Evolutionary conservation across 2,888 invertebrate species (phyloP).

Genomic region (Melitaea athalia): DNA sequence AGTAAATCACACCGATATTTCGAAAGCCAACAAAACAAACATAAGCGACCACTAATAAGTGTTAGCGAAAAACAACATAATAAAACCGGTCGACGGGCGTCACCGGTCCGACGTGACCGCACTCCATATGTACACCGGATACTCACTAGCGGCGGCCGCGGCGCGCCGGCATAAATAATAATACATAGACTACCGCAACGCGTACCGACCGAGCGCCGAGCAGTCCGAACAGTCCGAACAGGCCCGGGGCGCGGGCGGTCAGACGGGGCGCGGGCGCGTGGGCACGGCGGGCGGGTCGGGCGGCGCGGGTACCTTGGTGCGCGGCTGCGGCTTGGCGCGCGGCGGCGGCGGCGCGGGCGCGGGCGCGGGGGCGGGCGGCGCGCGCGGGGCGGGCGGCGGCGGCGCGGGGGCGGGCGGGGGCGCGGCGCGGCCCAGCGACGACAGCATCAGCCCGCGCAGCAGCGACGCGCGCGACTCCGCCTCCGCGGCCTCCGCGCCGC

Average conservation of each 20-base stretch:
- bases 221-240: neutral
- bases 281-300: constrained; percentile 46
- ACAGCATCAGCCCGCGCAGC: constrained; percentile 73
- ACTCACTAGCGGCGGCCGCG: constrained; percentile 31
- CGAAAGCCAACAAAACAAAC: constrained; percentile 79
- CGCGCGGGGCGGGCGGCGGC: constrained; percentile 43
- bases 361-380: constrained; percentile 46
- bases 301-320: constrained; percentile 64
- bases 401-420: constrained; percentile 49
- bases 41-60: constrained; percentile 74
- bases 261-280: constrained; percentile 41
- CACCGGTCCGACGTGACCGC: constrained; percentile 47
- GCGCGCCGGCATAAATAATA: constrained; percentile 35
- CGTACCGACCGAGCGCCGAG: constrained; percentile 50
- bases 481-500: constrained; percentile 55
- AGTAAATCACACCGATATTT: constrained; percentile 79
- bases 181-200: constrained; percentile 48
- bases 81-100: constrained; percentile 54
- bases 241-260: constrained; percentile 51
- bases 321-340: constrained; percentile 70
- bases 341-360: constrained; percentile 50
- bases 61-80: constrained; percentile 69
- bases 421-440: constrained; percentile 69
- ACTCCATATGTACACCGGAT: constrained; percentile 52
- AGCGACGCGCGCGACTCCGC: constrained; percentile 69